Conservation (phyloP, 2,113 vertebrate species). For the Sapajus apella region DNA sequence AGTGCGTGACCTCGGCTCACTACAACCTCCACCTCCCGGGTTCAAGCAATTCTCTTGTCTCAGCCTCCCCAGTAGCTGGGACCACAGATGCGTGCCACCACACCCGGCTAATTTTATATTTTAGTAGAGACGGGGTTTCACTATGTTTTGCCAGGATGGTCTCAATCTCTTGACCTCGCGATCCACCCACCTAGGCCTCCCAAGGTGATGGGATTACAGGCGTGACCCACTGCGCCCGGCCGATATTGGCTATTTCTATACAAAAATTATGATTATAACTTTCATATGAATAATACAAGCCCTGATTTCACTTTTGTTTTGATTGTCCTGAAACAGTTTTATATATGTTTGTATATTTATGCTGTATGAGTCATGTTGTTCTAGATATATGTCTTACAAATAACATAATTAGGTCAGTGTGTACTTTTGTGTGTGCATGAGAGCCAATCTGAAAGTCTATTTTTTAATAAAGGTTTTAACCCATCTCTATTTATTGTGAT, state of each 20-base stretch:
- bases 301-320: conserved; percentile 3
- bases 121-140: no score
- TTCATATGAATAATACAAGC: neutral
- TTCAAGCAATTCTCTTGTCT: no score
- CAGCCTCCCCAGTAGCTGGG: no score
- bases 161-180: no score
- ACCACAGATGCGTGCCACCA: fast-evolving
- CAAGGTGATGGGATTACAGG: no score
- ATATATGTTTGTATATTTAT: neutral
- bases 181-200: no score
- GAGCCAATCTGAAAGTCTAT: neutral
- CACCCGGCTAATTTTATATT: no score
- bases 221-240: fast-evolving
- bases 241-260: neutral
- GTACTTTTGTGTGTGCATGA: neutral
- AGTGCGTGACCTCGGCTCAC: no score
- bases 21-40: no score
- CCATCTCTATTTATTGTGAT: neutral
- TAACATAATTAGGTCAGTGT: neutral
- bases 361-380: neutral
- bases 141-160: no score
- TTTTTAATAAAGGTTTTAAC: conserved; percentile 13
- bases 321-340: neutral
- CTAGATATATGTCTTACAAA: neutral
- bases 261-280: neutral